phyloP scores from a whole-genome alignment of 2,113 vertebrate species.

The Lagopus leucura region DNA sequence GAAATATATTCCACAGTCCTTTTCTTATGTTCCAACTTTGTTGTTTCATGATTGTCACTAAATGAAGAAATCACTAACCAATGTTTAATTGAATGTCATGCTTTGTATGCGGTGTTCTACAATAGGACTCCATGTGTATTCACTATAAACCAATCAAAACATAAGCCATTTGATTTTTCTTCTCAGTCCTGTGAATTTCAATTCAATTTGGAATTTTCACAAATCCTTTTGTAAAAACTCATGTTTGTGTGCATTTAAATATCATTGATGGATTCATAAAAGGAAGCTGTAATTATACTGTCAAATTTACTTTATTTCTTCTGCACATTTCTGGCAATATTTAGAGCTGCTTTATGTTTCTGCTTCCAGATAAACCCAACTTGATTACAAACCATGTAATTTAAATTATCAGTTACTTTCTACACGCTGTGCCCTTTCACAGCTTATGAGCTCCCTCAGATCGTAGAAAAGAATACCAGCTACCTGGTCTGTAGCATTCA shows the following conservation, averaged over 20 bases:
- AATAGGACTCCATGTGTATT: neutral
- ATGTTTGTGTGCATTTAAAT: conserved; percentile 30
- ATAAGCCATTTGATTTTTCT: neutral
- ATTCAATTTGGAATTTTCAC: conserved; percentile 11
- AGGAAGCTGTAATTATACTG: conserved; percentile 59
- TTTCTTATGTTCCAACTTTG: conserved; percentile 45
- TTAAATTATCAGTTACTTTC: conserved; percentile 34
- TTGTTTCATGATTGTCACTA: conserved; percentile 49
- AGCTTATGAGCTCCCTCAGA: neutral
- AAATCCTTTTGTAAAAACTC: conserved; percentile 19
- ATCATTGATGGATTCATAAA: conserved; percentile 21
- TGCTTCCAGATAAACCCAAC: conserved; percentile 1
- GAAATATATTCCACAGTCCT: conserved; percentile 51
- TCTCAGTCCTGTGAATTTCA: neutral
- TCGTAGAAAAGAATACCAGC: neutral
- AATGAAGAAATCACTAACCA: conserved; percentile 59
- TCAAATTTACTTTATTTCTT: conserved; percentile 53
- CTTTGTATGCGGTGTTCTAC: conserved; percentile 11
- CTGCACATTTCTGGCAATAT: conserved; percentile 44
- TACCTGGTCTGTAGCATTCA: neutral
- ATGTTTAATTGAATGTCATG: conserved; percentile 40
- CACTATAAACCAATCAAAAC: neutral
- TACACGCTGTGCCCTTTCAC: neutral
- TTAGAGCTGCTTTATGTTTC: conserved; percentile 41
- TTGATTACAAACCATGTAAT: conserved; percentile 48